These are phyloP conservation scores for Drosophila ironensis DNA, from an alignment of 1,140 invertebrate species.

Conservation along the genomic window DNA sequence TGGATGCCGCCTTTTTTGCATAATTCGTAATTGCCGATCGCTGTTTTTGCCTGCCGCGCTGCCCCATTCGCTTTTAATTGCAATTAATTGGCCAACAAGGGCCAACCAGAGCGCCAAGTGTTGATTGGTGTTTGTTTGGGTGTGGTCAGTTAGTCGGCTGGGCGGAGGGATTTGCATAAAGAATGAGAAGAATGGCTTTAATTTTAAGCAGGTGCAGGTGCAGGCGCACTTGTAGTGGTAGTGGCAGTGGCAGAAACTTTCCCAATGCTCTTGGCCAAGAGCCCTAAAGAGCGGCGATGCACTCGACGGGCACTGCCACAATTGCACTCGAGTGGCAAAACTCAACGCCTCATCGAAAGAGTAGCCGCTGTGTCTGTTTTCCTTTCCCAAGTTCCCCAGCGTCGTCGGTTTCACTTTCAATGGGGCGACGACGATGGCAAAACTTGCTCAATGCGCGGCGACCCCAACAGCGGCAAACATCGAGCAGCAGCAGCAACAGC, in stretches of 20 bases:
- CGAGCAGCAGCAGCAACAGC: neutral
- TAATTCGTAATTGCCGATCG: slow-evolving; percentile 55
- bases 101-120: slow-evolving; percentile 53
- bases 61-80: slow-evolving; percentile 52
- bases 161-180: slow-evolving; percentile 59
- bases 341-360: slow-evolving; percentile 44
- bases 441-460: slow-evolving; percentile 67
- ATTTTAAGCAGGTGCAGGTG: slow-evolving; percentile 48
- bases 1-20: slow-evolving; percentile 59
- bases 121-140: slow-evolving; percentile 69
- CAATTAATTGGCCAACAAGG: slow-evolving; percentile 72
- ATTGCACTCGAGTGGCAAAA: slow-evolving; percentile 46
- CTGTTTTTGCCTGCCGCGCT: slow-evolving; percentile 3
- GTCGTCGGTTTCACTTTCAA: slow-evolving; percentile 71
- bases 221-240: no score
- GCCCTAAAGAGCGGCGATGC: slow-evolving; percentile 30
- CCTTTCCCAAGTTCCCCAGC: slow-evolving; percentile 36
- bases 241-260: no score
- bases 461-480: slow-evolving; percentile 32
- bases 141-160: slow-evolving; percentile 30
- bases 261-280: slow-evolving; percentile 34
- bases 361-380: slow-evolving; percentile 26
- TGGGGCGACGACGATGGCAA: slow-evolving; percentile 47
- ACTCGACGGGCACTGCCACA: slow-evolving; percentile 25
- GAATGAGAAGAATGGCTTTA: slow-evolving; percentile 33